Evolutionary conservation across 1,140 invertebrate species (phyloP).

Genomic region (Zaprionus lachaisei): DNA sequence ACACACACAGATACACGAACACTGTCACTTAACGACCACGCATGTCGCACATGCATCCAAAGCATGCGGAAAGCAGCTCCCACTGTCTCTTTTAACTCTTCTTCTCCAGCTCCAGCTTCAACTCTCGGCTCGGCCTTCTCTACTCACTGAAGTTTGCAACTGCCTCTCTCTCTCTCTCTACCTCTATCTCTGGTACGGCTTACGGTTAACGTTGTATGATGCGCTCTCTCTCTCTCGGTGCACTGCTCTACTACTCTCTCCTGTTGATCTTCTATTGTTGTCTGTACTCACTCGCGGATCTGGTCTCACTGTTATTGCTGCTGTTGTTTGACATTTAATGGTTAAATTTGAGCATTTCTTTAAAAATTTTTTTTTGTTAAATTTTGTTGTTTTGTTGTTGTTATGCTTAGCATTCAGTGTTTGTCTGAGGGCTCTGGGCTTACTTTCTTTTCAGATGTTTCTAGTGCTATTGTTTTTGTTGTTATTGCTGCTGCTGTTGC

Average conservation of each 20-base stretch:
- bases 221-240: constrained; percentile 9
- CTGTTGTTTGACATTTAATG: constrained; percentile 67
- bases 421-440: constrained; percentile 36
- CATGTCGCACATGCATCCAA: constrained; percentile 71
- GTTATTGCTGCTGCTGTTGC: constrained; percentile 21
- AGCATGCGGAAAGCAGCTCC: constrained; percentile 50
- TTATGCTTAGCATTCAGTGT: constrained; percentile 23
- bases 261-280: constrained; percentile 4
- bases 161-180: constrained; percentile 18
- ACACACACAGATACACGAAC: constrained; percentile 40
- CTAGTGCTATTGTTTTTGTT: constrained; percentile 15
- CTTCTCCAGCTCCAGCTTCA: constrained; percentile 4
- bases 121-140: not conserved
- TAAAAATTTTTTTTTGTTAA: constrained; percentile 39
- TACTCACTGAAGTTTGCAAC: constrained; percentile 10
- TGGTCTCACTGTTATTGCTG: constrained; percentile 27
- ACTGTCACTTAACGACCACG: constrained; percentile 59
- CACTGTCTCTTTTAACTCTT: constrained; percentile 15
- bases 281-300: constrained; percentile 14
- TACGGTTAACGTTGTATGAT: constrained; percentile 1
- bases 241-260: constrained; percentile 11
- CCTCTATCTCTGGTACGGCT: not conserved
- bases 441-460: constrained; percentile 21
- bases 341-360: constrained; percentile 68
- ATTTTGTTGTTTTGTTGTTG: constrained; percentile 26